These are phyloP conservation scores for Tupiocoris notatus DNA, from an alignment of 2,888 invertebrate species.

Conservation along the genomic window DNA sequence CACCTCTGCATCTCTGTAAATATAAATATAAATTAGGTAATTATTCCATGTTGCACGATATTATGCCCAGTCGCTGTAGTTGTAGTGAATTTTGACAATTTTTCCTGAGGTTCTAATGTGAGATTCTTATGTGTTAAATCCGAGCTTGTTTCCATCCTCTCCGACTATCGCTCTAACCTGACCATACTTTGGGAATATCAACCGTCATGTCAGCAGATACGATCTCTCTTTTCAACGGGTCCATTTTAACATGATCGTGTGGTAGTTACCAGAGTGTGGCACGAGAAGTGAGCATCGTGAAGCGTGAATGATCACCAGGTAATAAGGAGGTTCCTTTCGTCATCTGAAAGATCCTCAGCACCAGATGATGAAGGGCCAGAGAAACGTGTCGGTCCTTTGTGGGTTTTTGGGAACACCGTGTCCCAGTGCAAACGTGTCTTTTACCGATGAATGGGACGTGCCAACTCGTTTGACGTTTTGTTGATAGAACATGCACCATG, in stretches of 20 bases:
- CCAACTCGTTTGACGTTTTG: not conserved
- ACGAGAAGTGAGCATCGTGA: slow-evolving; percentile 31
- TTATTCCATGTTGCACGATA: no score
- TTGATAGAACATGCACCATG: not conserved
- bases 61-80: no score
- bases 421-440: not conserved
- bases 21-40: no score
- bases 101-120: no score
- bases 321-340: slow-evolving; percentile 22
- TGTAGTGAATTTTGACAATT: no score
- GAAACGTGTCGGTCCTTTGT: not conserved
- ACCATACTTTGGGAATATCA: no score
- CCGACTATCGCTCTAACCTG: no score
- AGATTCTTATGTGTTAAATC: no score
- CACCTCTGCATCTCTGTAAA: no score
- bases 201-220: no score
- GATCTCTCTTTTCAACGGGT: not conserved
- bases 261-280: not conserved
- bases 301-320: slow-evolving; percentile 26
- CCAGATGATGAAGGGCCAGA: not conserved
- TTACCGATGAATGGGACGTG: not conserved
- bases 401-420: not conserved
- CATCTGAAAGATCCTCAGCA: not conserved
- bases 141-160: no score
- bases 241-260: not conserved